Conservation (phyloP, 2,888 invertebrate genomes). For the Mechanitis mazaeus region DNA sequence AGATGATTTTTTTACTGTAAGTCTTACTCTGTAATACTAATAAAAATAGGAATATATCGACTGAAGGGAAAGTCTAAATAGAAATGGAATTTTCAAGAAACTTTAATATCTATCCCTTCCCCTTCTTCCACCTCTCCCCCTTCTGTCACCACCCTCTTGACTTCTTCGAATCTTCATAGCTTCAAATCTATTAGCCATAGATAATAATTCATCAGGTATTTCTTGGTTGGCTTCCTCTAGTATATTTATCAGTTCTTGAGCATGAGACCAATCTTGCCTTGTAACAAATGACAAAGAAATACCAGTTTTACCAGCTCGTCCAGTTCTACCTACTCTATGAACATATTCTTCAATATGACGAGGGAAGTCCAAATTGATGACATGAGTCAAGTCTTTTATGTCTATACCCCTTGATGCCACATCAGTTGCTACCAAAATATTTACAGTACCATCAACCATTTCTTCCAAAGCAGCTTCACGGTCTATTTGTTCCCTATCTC, state of each 20-base stretch:
- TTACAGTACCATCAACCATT: constrained; percentile 85
- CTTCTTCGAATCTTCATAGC: constrained; percentile 80
- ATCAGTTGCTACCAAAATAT: constrained; percentile 94
- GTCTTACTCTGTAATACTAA: too few species aligned
- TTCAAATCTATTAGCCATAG: constrained; percentile 85
- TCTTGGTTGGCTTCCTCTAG: constrained; percentile 91
- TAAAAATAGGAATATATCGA: neutral
- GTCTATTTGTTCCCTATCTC: constrained; percentile 88
- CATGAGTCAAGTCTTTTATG: constrained; percentile 91
- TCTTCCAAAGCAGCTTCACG: constrained; percentile 90
- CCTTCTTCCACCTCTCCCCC: constrained; percentile 50
- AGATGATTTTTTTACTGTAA: neutral
- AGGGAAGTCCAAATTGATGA: constrained; percentile 95
- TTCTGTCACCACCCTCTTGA: constrained; percentile 66
- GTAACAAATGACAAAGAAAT: constrained; percentile 89
- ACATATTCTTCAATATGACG: constrained; percentile 97
- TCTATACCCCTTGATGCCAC: constrained; percentile 96
- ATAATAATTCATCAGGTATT: constrained; percentile 83
- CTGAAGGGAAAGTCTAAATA: constrained; percentile 10
- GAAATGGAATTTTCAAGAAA: constrained; percentile 5
- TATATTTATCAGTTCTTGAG: constrained; percentile 88
- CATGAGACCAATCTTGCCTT: constrained; percentile 87
- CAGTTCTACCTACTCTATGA: constrained; percentile 96
- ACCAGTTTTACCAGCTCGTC: constrained; percentile 91
- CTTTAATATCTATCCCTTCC: constrained; percentile 48